These are phyloP conservation scores for Syngnathus acus DNA, from an alignment of 2,797 vertebrate species.

Conservation along the genomic window DNA sequence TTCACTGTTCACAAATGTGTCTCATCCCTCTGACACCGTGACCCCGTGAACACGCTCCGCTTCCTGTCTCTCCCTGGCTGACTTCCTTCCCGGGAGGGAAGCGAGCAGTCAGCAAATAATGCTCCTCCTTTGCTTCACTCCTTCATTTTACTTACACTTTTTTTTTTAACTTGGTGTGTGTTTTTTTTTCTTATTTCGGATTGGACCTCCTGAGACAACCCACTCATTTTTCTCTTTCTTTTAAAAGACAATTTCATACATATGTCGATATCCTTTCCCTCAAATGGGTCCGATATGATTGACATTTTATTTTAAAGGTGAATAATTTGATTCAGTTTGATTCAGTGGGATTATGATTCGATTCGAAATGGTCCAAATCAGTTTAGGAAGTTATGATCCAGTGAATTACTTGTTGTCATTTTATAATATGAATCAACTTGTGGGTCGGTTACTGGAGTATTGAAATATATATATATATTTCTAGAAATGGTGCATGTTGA, in stretches of 20 bases:
- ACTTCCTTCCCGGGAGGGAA: constrained; percentile 61
- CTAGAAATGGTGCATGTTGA: constrained; percentile 15
- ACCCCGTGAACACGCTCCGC: constrained; percentile 59
- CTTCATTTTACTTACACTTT: background rate
- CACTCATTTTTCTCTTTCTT: background rate
- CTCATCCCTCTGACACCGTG: constrained; percentile 62
- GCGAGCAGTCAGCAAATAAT: constrained; percentile 44
- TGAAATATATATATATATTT: too few species aligned
- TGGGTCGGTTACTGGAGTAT: too few species aligned
- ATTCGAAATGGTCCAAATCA: too few species aligned
- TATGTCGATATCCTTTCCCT: too few species aligned
- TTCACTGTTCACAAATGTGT: constrained; percentile 55
- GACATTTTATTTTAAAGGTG: too few species aligned
- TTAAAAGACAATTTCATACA: background rate
- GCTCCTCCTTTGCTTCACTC: constrained; percentile 38
- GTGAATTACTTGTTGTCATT: too few species aligned
- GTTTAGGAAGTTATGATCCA: too few species aligned
- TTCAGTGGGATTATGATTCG: too few species aligned
- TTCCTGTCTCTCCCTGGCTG: constrained; percentile 61
- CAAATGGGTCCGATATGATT: too few species aligned
- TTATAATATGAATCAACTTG: too few species aligned
- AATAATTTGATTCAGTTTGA: too few species aligned
- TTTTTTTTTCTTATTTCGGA: too few species aligned
- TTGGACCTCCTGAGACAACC: background rate
- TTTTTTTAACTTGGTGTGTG: background rate